Evolutionary conservation across 2,888 invertebrate genomes (phyloP), one percentile per base, ranked within the genome.

Genomic region (Dusona sp.): DNA sequence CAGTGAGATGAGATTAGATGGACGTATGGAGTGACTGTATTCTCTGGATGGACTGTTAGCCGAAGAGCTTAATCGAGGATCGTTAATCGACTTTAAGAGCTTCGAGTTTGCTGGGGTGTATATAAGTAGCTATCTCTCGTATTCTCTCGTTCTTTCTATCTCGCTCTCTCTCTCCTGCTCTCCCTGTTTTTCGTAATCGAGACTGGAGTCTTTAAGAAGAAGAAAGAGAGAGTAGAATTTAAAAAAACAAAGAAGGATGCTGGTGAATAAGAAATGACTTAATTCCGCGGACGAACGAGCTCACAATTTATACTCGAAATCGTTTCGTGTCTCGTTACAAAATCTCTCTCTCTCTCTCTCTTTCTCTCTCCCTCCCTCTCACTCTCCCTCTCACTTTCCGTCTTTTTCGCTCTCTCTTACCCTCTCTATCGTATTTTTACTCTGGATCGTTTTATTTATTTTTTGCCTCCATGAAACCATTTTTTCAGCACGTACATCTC

Each of bases 11-110:
- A 51, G 80, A 80, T 65, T 64, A 73, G 80, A 42, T n/a, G 29
- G 82, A 74, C 74, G 75, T 68, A 79, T 77, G 57, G 29, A 36
- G 75, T 80, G 25, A 45, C 33, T 74, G 73, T 51, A 65, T 51
- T 54, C 38, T 65, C 80, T 45, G 73, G 74, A 74, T 68, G 81
- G 78, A 75, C 81, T 78, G 85, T 85, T 85, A 54, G 79, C 74
- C 75, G 70, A 45, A 68, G 84, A 79, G 85, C 79, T 85, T 85
- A 85, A 85, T 83, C 85, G 85, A 48, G 61, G 85, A 83, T 85
- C 85, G 85, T 83, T 85, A 79, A 83, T 85, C 85, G 85, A 85
- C 85, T 79, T 85, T 85, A 83, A 85, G 85, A 83, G 85, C 82
- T 83, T 72, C 54, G 68, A 51, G 51, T 73, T 85, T 79, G 82